Conservation (phyloP, 2,113 vertebrate species). For the Miniopterus natalensis region DNA sequence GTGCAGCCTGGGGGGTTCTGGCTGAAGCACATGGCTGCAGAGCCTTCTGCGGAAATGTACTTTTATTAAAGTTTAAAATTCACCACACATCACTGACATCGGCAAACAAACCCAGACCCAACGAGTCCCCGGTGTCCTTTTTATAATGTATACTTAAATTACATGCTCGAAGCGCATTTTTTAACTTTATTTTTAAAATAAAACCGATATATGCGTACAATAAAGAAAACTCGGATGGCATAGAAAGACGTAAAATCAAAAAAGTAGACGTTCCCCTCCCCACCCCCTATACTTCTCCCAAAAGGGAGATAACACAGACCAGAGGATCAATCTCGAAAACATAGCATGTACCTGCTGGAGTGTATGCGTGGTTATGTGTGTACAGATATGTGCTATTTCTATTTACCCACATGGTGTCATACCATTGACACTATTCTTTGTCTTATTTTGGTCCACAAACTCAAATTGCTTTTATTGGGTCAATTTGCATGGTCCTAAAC, state of each 20-base stretch:
- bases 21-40: background rate
- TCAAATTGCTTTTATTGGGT: background rate
- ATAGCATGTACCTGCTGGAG: no score
- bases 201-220: constrained; percentile 46
- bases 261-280: background rate
- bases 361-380: background rate
- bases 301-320: background rate
- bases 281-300: background rate
- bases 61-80: constrained; percentile 85
- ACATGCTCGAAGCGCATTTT: constrained; percentile 44
- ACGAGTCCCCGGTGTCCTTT: constrained; percentile 76
- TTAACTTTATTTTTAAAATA: constrained; percentile 75
- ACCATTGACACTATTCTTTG: background rate
- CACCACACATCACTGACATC: constrained; percentile 70
- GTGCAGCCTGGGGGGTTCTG: background rate
- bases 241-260: constrained; percentile 36
- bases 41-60: background rate
- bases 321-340: background rate
- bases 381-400: background rate
- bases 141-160: constrained; percentile 69
- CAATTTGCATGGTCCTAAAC: background rate
- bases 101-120: constrained; percentile 83
- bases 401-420: background rate
- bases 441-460: background rate
- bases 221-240: constrained; percentile 35